phyloP scores from a whole-genome alignment of 2,113 vertebrate genomes.

The Proteles cristata region DNA sequence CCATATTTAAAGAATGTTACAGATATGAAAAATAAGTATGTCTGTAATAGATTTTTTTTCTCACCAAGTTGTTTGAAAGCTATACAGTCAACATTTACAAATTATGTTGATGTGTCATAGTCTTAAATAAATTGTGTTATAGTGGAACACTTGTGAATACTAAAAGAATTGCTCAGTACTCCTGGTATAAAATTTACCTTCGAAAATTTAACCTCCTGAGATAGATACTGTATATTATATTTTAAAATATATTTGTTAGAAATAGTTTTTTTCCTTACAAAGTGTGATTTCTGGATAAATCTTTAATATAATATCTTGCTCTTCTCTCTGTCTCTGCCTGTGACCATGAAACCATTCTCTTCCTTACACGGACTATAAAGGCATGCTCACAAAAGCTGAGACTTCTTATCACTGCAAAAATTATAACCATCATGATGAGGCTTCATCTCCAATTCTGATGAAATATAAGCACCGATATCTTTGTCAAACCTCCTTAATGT shows the following conservation, averaged over 20 bases:
- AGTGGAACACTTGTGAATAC: constrained; percentile 81
- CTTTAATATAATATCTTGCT: background rate
- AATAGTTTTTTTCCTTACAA: background rate
- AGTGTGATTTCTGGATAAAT: background rate
- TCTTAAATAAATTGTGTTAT: constrained; percentile 84
- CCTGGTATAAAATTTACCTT: background rate
- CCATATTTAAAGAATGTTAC: constrained; percentile 82
- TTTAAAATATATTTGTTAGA: background rate
- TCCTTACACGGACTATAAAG: background rate
- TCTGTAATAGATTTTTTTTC: constrained; percentile 81
- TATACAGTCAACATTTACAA: constrained; percentile 84
- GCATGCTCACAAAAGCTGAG: background rate
- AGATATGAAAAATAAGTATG: constrained; percentile 83
- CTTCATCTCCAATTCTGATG: background rate
- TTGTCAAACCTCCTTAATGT: background rate
- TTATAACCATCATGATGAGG: background rate
- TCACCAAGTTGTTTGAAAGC: constrained; percentile 83
- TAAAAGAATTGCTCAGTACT: constrained; percentile 64
- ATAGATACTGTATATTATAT: background rate
- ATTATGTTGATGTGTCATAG: constrained; percentile 82
- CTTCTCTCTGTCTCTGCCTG: background rate
- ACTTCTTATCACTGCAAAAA: background rate
- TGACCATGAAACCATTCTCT: background rate
- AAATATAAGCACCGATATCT: background rate
- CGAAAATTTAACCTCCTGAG: background rate